Percentiles rank a stretch among this genome's conserved stretches.
Evolutionary conservation across 2,797 vertebrate genomes (phyloP).

Genomic region (Syngnathus acus): DNA sequence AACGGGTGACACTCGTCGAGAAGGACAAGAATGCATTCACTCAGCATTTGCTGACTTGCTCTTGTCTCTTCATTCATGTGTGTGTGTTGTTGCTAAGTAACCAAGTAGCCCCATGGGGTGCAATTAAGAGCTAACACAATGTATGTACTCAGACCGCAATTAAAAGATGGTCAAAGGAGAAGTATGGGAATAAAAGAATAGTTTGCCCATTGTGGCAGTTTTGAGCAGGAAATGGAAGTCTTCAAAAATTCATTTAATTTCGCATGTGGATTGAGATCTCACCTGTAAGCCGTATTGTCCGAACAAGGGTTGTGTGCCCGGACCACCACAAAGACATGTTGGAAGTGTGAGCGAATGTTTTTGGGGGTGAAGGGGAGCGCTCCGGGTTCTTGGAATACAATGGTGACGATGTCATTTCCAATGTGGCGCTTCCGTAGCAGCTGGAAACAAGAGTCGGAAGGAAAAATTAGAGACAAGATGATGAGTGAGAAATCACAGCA

Average conservation of each 20-base stretch:
- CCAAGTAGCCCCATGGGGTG: constrained; percentile 46
- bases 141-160: constrained; percentile 58
- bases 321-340: constrained; percentile 94
- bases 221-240: constrained; percentile 11
- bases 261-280: constrained; percentile 7
- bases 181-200: constrained; percentile 21
- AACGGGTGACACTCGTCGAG: constrained; percentile 6
- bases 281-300: constrained; percentile 92
- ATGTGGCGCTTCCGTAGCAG: constrained; percentile 93
- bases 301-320: constrained; percentile 83
- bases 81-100: constrained; percentile 31
- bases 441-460: constrained; percentile 47
- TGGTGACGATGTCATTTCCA: constrained; percentile 95
- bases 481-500: not conserved
- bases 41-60: constrained; percentile 5
- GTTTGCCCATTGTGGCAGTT: constrained; percentile 17
- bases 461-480: not conserved
- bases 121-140: constrained; percentile 57
- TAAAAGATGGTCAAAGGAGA: constrained; percentile 40
- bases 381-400: constrained; percentile 96
- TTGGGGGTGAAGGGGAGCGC: constrained; percentile 95
- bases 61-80: constrained; percentile 11
- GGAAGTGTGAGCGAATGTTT: constrained; percentile 97
- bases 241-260: constrained; percentile 1
- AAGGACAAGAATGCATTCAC: constrained; percentile 9